phyloP scores from a whole-genome alignment of 2,797 vertebrate genomes.

The Anisognathus igniventris region DNA sequence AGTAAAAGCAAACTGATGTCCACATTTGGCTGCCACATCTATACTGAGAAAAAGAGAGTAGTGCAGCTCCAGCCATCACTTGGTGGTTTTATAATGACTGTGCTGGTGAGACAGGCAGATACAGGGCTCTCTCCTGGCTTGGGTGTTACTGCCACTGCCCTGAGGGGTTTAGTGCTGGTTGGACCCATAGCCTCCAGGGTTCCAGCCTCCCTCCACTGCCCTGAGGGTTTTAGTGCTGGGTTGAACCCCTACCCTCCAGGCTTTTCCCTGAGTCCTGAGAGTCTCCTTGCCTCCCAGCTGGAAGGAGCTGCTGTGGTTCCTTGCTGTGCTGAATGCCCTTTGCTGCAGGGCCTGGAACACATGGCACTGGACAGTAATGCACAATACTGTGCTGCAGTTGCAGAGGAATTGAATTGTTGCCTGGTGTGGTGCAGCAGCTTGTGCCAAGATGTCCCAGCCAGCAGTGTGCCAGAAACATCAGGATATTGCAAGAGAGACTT shows the following conservation, averaged over 20 bases:
- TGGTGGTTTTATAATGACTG: fast-evolving
- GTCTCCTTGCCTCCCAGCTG: neutral
- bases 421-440: neutral
- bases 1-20: neutral
- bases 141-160: neutral
- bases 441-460: neutral
- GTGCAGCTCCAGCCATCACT: neutral
- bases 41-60: neutral
- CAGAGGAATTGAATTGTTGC: neutral
- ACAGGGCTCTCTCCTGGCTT: neutral
- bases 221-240: no score
- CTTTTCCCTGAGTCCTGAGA: neutral
- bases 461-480: fast-evolving
- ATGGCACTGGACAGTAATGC: fast-evolving
- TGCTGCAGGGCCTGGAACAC: fast-evolving
- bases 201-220: no score
- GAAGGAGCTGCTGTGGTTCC: neutral
- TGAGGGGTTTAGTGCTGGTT: neutral
- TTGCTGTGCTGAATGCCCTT: fast-evolving
- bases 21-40: neutral
- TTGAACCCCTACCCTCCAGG: neutral
- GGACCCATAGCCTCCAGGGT: neutral
- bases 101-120: neutral
- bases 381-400: neutral
- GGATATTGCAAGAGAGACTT: neutral